Conservation (phyloP, 2,888 invertebrate species). For the Scaptomyza tumidula region DNA sequence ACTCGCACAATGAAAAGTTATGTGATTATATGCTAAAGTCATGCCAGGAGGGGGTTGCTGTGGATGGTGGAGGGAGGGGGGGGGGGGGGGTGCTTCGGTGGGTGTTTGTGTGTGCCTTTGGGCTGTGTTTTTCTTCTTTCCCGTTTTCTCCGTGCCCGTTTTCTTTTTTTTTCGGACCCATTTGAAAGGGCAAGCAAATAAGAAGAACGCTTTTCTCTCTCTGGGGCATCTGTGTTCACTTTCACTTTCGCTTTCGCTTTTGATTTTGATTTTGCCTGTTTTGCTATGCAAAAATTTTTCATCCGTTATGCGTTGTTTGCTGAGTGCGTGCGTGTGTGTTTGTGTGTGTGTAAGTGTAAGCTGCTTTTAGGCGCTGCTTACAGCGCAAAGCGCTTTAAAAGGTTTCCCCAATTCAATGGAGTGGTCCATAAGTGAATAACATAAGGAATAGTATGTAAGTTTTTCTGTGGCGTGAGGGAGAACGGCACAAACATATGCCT, state of each 20-base stretch:
- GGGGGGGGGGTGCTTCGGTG: background rate
- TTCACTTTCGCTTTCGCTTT: conserved; percentile 10
- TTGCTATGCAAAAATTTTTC: conserved; percentile 51
- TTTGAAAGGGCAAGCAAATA: conserved; percentile 34
- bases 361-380: conserved; percentile 73
- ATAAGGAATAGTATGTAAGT: background rate
- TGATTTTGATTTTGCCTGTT: conserved; percentile 26
- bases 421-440: background rate
- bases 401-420: conserved; percentile 53
- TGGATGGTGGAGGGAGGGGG: too few species aligned
- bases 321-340: conserved; percentile 12
- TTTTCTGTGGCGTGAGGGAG: background rate
- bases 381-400: conserved; percentile 75
- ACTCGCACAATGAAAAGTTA: conserved; percentile 62
- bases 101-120: conserved; percentile 8
- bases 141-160: too few species aligned
- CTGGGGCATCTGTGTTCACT: conserved; percentile 40
- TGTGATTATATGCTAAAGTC: conserved; percentile 45
- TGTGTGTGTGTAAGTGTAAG: conserved; percentile 55
- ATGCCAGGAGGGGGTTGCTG: background rate
- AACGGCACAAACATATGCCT: conserved; percentile 41
- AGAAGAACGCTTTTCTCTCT: conserved; percentile 43
- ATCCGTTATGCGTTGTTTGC: conserved; percentile 46
- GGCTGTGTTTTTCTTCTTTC: background rate
- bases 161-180: conserved; percentile 23